These are phyloP conservation scores for Leptothorax acervorum DNA, from an alignment of 2,888 invertebrate species.

Conservation along the genomic window DNA sequence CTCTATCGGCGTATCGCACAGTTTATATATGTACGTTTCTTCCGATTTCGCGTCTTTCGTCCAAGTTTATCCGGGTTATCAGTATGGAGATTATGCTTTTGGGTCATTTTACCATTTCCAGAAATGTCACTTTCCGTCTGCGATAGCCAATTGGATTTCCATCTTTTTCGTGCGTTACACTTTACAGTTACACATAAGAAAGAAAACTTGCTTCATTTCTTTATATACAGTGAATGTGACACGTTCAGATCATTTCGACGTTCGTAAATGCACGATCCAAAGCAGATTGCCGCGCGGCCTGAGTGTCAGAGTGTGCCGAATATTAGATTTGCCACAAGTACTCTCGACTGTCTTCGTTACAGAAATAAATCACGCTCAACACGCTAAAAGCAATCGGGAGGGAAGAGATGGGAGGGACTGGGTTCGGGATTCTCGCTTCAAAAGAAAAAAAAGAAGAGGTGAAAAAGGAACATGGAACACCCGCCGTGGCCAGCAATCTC, in stretches of 20 bases:
- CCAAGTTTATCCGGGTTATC: constrained; percentile 72
- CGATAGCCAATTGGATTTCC: constrained; percentile 4
- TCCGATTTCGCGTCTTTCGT: constrained; percentile 57
- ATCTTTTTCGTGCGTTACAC: not conserved
- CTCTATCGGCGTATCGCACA: constrained; percentile 7
- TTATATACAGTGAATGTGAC: not conserved
- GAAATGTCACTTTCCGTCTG: constrained; percentile 20
- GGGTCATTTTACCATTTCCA: constrained; percentile 64
- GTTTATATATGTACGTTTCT: constrained; percentile 21
- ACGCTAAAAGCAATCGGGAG: constrained; percentile 35
- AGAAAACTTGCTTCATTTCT: not conserved
- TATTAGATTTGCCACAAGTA: constrained; percentile 6
- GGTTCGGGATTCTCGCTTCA: not conserved
- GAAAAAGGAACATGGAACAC: constrained; percentile 13
- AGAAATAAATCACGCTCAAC: constrained; percentile 47
- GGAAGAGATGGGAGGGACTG: not conserved
- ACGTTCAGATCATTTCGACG: not conserved
- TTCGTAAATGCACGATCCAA: constrained; percentile 17
- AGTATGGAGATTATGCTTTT: constrained; percentile 66
- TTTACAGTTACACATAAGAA: not conserved
- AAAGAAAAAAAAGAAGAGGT: not conserved
- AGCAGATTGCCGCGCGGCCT: not conserved
- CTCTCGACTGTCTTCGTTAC: constrained; percentile 11
- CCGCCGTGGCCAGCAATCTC: constrained; percentile 39
- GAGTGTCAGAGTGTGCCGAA: not conserved